phyloP scores from a whole-genome alignment of 1,140 invertebrate genomes.

The Caenorhabditis tropicalis region DNA sequence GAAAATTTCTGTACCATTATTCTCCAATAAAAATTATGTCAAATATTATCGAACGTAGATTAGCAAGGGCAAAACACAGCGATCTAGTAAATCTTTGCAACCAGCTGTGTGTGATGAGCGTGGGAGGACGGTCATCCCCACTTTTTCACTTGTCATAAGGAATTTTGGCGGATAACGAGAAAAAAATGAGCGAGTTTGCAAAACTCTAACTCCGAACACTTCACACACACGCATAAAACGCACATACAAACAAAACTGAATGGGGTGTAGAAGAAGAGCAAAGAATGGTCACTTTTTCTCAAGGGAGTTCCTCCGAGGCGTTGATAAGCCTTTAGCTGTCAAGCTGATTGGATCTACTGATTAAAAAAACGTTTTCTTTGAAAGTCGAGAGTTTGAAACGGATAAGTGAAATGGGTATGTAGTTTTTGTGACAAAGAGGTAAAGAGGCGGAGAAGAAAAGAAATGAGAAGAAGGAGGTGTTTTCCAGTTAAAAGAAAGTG shows the following conservation, averaged over 20 bases:
- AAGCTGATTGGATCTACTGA: background rate
- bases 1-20: no score
- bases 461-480: background rate
- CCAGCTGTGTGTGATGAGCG: constrained; percentile 16
- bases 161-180: constrained; percentile 13
- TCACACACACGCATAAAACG: constrained; percentile 14
- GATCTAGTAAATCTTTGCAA: background rate
- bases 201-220: constrained; percentile 34
- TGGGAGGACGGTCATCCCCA: constrained; percentile 11
- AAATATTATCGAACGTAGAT: no score
- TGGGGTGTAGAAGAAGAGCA: background rate
- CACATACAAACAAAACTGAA: background rate
- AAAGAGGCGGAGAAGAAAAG: no score
- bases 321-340: background rate
- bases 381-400: background rate
- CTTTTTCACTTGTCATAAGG: constrained; percentile 23
- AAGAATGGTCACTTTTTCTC: constrained; percentile 14
- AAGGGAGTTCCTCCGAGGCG: background rate
- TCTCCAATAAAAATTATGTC: no score
- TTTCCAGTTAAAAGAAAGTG: background rate
- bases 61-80: no score
- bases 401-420: background rate
- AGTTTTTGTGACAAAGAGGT: background rate
- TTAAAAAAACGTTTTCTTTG: background rate
- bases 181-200: constrained; percentile 9